These are phyloP conservation scores for Pelodiscus sinensis DNA, from an alignment of 2,113 vertebrate genomes.

Conservation along the genomic window DNA sequence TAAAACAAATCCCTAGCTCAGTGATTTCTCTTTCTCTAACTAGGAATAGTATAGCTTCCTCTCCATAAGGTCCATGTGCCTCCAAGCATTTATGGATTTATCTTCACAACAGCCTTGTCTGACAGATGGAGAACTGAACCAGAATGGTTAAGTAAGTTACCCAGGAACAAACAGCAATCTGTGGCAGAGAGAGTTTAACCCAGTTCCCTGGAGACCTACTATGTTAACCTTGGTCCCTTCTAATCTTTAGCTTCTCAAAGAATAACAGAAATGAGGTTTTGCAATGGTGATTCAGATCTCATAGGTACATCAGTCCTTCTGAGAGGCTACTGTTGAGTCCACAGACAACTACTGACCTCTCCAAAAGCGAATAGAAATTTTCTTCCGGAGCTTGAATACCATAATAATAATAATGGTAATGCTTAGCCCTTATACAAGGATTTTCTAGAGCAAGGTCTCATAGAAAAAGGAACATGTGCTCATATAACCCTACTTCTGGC, in stretches of 20 bases:
- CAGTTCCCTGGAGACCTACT: not conserved
- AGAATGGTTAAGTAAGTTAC: not conserved
- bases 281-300: not conserved
- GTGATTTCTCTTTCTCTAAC: not conserved
- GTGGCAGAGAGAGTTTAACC: not conserved
- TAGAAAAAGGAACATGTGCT: not conserved
- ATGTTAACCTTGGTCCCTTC: not conserved
- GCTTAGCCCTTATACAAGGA: not conserved
- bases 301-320: not conserved
- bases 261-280: not conserved
- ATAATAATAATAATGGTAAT: not conserved
- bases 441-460: not conserved
- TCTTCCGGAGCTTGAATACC: not conserved
- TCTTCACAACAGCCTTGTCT: not conserved
- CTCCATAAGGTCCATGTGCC: not conserved
- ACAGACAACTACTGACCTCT: not conserved
- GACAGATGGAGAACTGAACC: not conserved
- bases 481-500: not conserved
- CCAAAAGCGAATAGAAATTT: not conserved
- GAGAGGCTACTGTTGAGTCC: not conserved
- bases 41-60: not conserved
- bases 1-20: not conserved
- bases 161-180: not conserved
- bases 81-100: not conserved
- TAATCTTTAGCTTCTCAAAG: not conserved